Evolutionary conservation across 2,113 vertebrate species (phyloP).

Genomic region (Aspiorhynchus laticeps): DNA sequence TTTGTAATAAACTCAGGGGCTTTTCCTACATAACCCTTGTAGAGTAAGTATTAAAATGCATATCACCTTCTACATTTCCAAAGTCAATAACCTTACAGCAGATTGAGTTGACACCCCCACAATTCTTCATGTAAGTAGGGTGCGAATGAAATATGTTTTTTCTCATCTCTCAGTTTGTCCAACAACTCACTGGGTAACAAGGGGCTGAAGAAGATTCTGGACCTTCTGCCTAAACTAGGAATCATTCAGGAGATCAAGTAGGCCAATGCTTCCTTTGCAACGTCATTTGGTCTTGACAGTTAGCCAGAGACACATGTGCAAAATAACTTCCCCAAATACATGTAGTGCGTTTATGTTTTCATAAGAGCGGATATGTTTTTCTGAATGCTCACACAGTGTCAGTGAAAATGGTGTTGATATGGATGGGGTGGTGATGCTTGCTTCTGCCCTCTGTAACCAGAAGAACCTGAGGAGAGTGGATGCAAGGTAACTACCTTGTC

Average conservation of each 20-base stretch:
- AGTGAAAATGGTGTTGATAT: conserved; percentile 77
- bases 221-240: conserved; percentile 69
- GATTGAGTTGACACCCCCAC: not conserved
- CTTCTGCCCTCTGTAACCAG: conserved; percentile 65
- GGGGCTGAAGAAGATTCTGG: conserved; percentile 72
- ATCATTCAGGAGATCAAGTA: conserved; percentile 79
- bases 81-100: not conserved
- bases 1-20: conserved; percentile 59
- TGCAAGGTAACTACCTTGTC: conserved; percentile 72
- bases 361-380: not conserved
- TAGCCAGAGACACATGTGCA: not conserved
- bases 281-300: not conserved
- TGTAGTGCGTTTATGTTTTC: conserved; percentile 4
- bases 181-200: conserved; percentile 76
- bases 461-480: conserved; percentile 67
- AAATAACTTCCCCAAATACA: not conserved
- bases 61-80: not conserved
- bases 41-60: conserved; percentile 65
- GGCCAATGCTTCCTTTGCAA: not conserved
- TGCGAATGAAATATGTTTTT: not conserved
- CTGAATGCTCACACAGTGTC: conserved; percentile 73
- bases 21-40: conserved; percentile 62
- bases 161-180: conserved; percentile 76
- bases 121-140: not conserved
- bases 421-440: conserved; percentile 70